Percentiles rank a stretch among this genome's conserved stretches.
phyloP scores from a whole-genome alignment of 1,140 invertebrate genomes.

The Tetramorium alpestre region DNA sequence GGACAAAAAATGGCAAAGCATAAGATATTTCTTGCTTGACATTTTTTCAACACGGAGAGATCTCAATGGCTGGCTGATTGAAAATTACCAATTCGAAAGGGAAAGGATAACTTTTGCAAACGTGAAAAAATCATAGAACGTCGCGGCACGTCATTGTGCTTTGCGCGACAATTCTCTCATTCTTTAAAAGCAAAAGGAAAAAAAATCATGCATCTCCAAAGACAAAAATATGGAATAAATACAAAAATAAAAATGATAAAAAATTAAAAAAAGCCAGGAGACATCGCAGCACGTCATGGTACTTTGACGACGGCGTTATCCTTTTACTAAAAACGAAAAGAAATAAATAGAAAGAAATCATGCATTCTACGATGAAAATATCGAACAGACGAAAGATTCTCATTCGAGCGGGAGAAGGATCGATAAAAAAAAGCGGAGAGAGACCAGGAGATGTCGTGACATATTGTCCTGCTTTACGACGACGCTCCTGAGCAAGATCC shows the following conservation, averaged over 20 bases:
- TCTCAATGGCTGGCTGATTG: not conserved
- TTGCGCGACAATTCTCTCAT: constrained; percentile 17
- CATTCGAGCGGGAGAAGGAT: not conserved
- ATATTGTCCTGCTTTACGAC: constrained; percentile 70
- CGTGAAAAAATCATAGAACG: constrained; percentile 3
- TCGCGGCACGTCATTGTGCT: constrained; percentile 54
- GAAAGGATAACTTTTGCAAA: not conserved
- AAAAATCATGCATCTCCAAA: constrained; percentile 31
- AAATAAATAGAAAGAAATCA: not conserved
- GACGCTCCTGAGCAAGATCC: constrained; percentile 25
- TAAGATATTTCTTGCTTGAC: not conserved
- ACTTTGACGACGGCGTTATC: not conserved
- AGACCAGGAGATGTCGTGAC: constrained; percentile 50
- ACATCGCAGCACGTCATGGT: constrained; percentile 46
- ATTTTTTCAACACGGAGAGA: not conserved
- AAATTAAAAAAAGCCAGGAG: not conserved
- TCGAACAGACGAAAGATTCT: not conserved
- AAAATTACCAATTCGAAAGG: constrained; percentile 6
- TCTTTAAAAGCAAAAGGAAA: not conserved
- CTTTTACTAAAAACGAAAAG: not conserved
- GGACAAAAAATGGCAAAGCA: not conserved
- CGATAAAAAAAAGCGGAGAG: not conserved
- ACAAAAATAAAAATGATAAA: constrained; percentile 13
- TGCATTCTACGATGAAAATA: constrained; percentile 8
- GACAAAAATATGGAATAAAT: not conserved